Evolutionary conservation across 1,140 invertebrate genomes (phyloP).

Genomic region (Goniozus legneri): DNA sequence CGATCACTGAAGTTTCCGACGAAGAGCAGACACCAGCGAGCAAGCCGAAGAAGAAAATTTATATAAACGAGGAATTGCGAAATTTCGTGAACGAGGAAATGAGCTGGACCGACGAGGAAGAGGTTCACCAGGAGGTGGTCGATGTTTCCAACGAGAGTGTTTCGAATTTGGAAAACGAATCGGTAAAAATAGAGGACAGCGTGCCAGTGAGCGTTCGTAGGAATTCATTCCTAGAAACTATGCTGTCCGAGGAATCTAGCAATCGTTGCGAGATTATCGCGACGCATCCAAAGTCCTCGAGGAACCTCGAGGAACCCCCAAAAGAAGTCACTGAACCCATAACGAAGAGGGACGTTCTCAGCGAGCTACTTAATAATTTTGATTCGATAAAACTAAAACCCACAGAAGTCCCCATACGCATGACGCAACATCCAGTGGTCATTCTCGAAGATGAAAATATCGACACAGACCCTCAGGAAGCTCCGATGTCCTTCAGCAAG

Average conservation of each 20-base stretch:
- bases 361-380: conserved; percentile 45
- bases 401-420: conserved; percentile 19
- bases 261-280: conserved; percentile 25
- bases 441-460: neutral
- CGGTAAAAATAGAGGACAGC: neutral
- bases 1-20: too few species aligned
- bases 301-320: neutral
- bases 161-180: neutral
- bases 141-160: too few species aligned
- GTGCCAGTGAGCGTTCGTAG: conserved; percentile 16
- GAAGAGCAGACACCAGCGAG: too few species aligned
- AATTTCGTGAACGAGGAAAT: too few species aligned
- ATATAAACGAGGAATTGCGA: too few species aligned
- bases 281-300: conserved; percentile 17
- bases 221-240: conserved; percentile 38
- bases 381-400: conserved; percentile 40
- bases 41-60: too few species aligned
- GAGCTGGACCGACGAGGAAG: too few species aligned
- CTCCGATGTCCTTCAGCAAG: too few species aligned
- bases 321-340: neutral
- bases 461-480: too few species aligned
- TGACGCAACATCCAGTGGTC: too few species aligned
- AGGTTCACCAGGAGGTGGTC: too few species aligned
- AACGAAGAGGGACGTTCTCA: conserved; percentile 40
- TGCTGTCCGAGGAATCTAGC: conserved; percentile 27